These are phyloP conservation scores for Spodoptera picta DNA, from an alignment of 2,888 invertebrate species.

Conservation along the genomic window DNA sequence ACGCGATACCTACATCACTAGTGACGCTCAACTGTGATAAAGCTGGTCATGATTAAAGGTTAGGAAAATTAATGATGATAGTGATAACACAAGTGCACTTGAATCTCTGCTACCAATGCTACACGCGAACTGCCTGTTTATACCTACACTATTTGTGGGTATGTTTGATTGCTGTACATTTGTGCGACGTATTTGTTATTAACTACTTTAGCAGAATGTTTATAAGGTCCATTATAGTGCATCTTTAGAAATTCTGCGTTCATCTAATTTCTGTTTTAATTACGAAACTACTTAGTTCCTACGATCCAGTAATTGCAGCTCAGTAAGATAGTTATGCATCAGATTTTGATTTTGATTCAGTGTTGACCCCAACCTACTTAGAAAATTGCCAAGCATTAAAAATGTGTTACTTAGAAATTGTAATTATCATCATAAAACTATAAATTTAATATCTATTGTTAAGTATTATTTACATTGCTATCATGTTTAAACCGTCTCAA, in stretches of 20 bases:
- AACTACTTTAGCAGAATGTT: constrained; percentile 20
- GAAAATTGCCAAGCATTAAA: too few species aligned
- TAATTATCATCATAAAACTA: too few species aligned
- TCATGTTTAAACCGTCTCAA: not conserved
- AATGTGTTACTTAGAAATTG: too few species aligned
- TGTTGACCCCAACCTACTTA: too few species aligned
- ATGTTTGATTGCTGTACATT: not conserved
- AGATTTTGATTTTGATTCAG: too few species aligned
- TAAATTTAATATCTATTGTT: not conserved
- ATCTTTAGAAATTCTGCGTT: too few species aligned
- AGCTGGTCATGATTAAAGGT: constrained; percentile 57
- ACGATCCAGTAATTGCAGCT: too few species aligned
- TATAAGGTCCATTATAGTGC: constrained; percentile 1
- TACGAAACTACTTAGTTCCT: too few species aligned
- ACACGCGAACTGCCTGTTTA: constrained; percentile 31
- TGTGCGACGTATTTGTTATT: constrained; percentile 1
- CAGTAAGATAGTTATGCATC: too few species aligned
- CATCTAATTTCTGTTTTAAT: too few species aligned
- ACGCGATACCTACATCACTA: constrained; percentile 76
- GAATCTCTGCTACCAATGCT: constrained; percentile 18
- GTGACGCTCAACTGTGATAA: constrained; percentile 59
- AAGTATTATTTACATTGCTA: not conserved
- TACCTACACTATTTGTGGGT: not conserved
- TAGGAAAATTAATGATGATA: constrained; percentile 52
- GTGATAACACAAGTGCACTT: constrained; percentile 37